Evolutionary conservation across 35 echinoderm and acorn worm species (phyloP), one percentile per base, ranked within the genome.

Genomic region (Patiria miniata): DNA sequence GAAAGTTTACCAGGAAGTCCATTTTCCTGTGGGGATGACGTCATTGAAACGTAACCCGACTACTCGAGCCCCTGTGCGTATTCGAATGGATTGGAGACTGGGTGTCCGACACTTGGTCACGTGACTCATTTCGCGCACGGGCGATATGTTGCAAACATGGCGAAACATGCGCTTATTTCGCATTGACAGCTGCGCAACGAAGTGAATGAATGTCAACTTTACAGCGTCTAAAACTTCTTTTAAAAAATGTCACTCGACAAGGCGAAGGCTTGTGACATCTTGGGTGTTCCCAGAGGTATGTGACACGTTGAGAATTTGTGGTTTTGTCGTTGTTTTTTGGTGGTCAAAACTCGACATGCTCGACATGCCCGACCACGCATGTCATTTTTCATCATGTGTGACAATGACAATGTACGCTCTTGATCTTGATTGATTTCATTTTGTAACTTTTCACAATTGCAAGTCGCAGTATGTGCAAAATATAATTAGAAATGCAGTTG

Each of bases 181-280:
- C 26, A 10, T 7, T 28, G 65, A 73, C 65, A 73, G 65, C 65
- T 73, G 65, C 26, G 34, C 2, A 73, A 73, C 4, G 42, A 73
- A 73, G 26, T 73, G 23, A 32, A 73, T 73, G 65, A 73, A 73
- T 73, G 65, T 73, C 65, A 22, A 10, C 65, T 73, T 30, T 73
- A 73, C 34, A 73, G 23, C 2, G 29, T 34, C 34, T 73, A 8
- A 73, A 73, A 73, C 9, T 73, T 73, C 65, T 36, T 32, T 73
- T 73, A 28, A 36, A 73, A 36, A 12, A 73, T 73, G 65, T 73
- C 65, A 73, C 65, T 73, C 34, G 65, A 73, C 65, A 73, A 8
- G 65, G 26, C 22, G 34, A 36, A 26, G 7, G 65, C 65, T 34
- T 73, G 9, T 73, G 65, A 73, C 26, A 73, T 73, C 34, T 73